Evolutionary conservation across 2,797 vertebrate species (phyloP), one percentile per base, ranked within the genome.

Genomic region (Scyliorhinus canicula): DNA sequence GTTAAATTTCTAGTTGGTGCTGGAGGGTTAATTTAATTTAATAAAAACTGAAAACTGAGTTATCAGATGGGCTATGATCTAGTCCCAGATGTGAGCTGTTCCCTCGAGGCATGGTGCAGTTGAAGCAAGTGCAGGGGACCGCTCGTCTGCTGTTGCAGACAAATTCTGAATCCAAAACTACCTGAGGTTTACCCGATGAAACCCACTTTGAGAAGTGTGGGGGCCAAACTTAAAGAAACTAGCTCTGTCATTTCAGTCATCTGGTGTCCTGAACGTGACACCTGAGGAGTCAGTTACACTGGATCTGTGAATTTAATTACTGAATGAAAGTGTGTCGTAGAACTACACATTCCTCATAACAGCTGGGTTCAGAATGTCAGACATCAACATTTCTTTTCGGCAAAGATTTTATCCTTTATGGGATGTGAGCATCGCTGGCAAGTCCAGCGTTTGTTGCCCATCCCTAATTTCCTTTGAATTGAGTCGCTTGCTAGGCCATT

Each of bases 11-110:
- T 60, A 8, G 88, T 63, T 44, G n/a, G n/a, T 91, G 88, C 21
- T 44, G 86, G 19, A 91, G 88, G 57, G 88, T 65, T 91, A 91
- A 91, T 47, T n/a, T 19, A 82, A 7, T 3, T 7, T 40, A 12
- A 26, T 11, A 35, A 74, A 63, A 60, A 3, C 35, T 65, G 40
- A 44, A 82, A 21, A 16, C 50, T 35, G 52, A 40, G 14, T 60
- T 57, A 88, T 88, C 52, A 57, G n/a, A 91, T 47, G 60, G 88
- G n/a, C 88, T 16, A 7, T 11, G n/a, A 91, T 65, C 40, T n/a
- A 91, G 86, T 7, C 88, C 24, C 88, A 91, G 88, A 60, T 91
- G n/a, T 91, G 57, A 65, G 40, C 21, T 44, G n/a, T 63, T 91
- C 57, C 60, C 88, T 65, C 7, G 12, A 8, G 57, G 44, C 60